phyloP scores from a whole-genome alignment of 92 coral and sea anemone genomes.

The Ricordea florida region DNA sequence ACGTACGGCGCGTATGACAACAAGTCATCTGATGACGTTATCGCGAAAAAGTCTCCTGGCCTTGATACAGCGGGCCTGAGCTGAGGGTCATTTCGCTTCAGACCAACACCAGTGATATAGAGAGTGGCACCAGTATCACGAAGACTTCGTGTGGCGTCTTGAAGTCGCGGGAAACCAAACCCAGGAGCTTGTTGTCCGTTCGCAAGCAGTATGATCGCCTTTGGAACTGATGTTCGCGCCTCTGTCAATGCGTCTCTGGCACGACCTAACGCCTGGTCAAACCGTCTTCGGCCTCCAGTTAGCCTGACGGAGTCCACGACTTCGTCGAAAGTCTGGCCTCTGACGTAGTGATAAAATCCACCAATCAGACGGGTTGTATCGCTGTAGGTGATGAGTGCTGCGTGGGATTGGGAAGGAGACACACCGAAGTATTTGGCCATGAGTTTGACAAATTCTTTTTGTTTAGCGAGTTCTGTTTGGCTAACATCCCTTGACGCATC shows the following conservation, averaged over 20 bases:
- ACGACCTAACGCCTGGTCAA: constrained; percentile 37
- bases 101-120: constrained; percentile 47
- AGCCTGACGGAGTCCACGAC: constrained; percentile 12
- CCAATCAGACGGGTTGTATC: constrained; percentile 40
- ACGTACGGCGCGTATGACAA: constrained; percentile 33
- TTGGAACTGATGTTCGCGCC: constrained; percentile 45
- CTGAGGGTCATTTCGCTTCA: constrained; percentile 35
- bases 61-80: constrained; percentile 49
- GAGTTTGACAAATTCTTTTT: constrained; percentile 70
- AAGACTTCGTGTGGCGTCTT: constrained; percentile 8
- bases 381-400: constrained; percentile 70
- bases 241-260: constrained; percentile 19
- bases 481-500: constrained; percentile 79
- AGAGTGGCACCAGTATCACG: constrained; percentile 22
- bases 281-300: constrained; percentile 25
- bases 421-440: constrained; percentile 53
- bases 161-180: constrained; percentile 10
- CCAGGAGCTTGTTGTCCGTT: constrained; percentile 51
- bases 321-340: constrained; percentile 1
- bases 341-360: neutral
- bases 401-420: constrained; percentile 58
- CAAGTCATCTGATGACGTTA: constrained; percentile 46
- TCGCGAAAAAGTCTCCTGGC: constrained; percentile 54
- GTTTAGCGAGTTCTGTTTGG: constrained; percentile 52
- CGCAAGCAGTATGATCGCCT: constrained; percentile 62